Conservation (phyloP, 2,888 invertebrate genomes). For the Trilocha varians region DNA sequence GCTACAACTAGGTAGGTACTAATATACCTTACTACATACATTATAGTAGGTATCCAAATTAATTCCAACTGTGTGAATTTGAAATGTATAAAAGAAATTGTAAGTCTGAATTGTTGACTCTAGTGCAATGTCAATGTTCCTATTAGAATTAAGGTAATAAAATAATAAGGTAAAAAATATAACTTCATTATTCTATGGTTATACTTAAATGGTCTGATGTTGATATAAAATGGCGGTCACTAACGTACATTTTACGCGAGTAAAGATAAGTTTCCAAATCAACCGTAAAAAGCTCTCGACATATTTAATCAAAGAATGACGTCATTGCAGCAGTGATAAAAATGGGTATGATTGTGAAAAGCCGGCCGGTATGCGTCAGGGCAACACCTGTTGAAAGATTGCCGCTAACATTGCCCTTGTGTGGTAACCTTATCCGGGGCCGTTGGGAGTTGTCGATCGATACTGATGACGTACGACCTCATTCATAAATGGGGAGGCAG, state of each 20-base stretch:
- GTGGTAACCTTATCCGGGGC: constrained; percentile 49
- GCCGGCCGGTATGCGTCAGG: constrained; percentile 45
- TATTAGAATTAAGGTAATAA: too few species aligned
- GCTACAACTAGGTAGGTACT: too few species aligned
- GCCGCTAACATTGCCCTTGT: constrained; percentile 52
- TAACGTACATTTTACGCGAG: background rate
- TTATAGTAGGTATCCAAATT: too few species aligned
- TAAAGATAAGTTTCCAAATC: background rate
- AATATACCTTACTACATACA: too few species aligned
- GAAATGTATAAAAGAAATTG: too few species aligned
- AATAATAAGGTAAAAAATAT: too few species aligned
- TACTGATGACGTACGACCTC: constrained; percentile 66
- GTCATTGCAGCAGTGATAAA: constrained; percentile 43
- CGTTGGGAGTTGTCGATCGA: constrained; percentile 40
- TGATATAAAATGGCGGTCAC: background rate
- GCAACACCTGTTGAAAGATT: constrained; percentile 59
- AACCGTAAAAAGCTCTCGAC: background rate
- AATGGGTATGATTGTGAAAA: constrained; percentile 30
- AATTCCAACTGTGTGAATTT: too few species aligned
- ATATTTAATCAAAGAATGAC: constrained; percentile 19
- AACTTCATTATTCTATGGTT: background rate
- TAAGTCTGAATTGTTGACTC: too few species aligned
- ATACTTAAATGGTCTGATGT: too few species aligned
- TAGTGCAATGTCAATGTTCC: too few species aligned
- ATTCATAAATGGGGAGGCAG: constrained; percentile 62